A percentile compares a stretch with the other conserved stretches of the same genome.
Conservation (phyloP, 2,113 vertebrate species). For the Todiramphus chloris region DNA sequence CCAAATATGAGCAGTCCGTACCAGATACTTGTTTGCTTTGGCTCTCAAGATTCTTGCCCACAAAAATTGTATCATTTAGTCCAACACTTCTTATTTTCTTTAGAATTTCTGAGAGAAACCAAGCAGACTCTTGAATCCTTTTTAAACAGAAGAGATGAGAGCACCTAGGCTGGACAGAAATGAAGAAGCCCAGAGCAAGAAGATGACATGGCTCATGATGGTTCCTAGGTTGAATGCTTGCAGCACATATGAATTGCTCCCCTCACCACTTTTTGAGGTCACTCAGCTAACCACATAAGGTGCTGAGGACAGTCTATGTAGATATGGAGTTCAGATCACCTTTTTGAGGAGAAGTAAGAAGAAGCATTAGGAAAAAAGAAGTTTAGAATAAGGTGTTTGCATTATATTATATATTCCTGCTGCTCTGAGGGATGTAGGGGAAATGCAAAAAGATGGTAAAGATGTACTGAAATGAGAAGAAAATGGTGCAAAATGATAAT, state of each 20-base stretch:
- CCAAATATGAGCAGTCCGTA: not conserved
- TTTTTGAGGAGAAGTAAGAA: not conserved
- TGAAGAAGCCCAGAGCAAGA: not conserved
- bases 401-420: not conserved
- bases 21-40: not conserved
- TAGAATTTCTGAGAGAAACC: not conserved
- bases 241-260: not conserved
- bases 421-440: not conserved
- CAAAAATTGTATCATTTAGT: not conserved
- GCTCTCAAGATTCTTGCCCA: not conserved
- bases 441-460: not conserved
- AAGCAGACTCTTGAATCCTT: not conserved
- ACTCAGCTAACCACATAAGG: not conserved
- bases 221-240: not conserved
- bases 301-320: not conserved
- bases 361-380: not conserved
- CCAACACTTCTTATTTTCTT: not conserved
- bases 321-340: not conserved
- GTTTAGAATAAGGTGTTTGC: not conserved
- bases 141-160: not conserved
- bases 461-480: not conserved
- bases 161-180: not conserved
- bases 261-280: not conserved
- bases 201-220: not conserved
- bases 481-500: not conserved